phyloP scores from a whole-genome alignment of 1,140 invertebrate genomes.

The Holotrichia oblita region DNA sequence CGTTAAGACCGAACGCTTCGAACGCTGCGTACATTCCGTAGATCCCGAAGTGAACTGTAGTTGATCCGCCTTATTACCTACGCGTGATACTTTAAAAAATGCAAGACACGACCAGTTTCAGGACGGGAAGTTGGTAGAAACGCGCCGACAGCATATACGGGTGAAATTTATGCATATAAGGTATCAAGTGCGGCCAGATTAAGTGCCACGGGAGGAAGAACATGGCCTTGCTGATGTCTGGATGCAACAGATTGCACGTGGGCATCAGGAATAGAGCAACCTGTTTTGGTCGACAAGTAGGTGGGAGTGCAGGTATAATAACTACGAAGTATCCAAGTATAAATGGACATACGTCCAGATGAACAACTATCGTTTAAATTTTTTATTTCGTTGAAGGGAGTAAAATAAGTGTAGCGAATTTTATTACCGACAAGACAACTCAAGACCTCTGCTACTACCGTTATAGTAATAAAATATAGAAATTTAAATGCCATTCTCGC shows the following conservation, averaged over 20 bases:
- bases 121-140: slow-evolving; percentile 6
- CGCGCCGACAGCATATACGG: neutral
- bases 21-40: neutral
- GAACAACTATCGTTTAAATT: neutral
- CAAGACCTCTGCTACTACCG: too few species aligned
- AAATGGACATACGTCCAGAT: neutral
- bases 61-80: slow-evolving; percentile 6
- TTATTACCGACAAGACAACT: neutral
- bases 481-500: too few species aligned
- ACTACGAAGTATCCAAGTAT: neutral
- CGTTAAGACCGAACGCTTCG: neutral
- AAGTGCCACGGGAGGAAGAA: slow-evolving; percentile 15
- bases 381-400: neutral
- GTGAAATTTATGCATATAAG: neutral
- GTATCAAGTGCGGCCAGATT: slow-evolving; percentile 5
- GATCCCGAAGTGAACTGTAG: neutral
- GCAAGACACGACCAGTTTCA: slow-evolving; percentile 15
- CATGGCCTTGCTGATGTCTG: slow-evolving; percentile 30
- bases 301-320: slow-evolving; percentile 21
- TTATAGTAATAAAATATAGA: too few species aligned
- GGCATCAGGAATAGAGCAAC: slow-evolving; percentile 27
- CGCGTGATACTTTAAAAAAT: slow-evolving; percentile 19
- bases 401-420: neutral
- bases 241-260: slow-evolving; percentile 31
- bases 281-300: slow-evolving; percentile 9